A percentile compares a stretch with the other conserved stretches of the same genome.
phyloP scores from a whole-genome alignment of 2,888 invertebrate species.

The Girardia tigrina region DNA sequence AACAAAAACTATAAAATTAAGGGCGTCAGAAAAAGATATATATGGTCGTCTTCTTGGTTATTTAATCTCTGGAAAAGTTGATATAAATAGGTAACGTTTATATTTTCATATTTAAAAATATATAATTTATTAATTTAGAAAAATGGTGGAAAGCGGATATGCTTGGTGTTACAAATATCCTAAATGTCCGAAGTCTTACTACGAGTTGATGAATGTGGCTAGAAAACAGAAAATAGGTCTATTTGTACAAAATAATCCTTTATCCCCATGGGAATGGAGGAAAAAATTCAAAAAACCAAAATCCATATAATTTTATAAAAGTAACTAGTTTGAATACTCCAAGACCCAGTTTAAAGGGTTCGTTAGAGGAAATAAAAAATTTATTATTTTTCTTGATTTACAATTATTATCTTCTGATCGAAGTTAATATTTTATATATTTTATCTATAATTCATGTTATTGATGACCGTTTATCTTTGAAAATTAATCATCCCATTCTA shows the following conservation, averaged over 20 bases:
- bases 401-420: no score
- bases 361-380: no score
- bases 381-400: no score
- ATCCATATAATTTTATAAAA: no score
- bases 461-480: no score
- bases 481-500: no score
- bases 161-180: conserved; percentile 1
- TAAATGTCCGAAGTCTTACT: background rate
- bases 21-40: background rate
- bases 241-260: background rate
- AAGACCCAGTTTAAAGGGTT: no score
- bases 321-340: no score
- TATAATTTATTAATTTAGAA: background rate
- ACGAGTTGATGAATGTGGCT: background rate
- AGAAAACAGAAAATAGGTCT: background rate
- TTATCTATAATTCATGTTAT: no score
- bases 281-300: no score
- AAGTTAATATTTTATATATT: no score
- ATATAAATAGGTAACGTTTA: background rate
- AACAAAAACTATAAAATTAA: background rate
- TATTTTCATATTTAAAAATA: background rate
- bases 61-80: background rate
- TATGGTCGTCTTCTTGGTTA: conserved; percentile 4
- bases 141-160: background rate
- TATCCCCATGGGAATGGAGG: background rate